phyloP scores from a whole-genome alignment of 2,888 invertebrate genomes.

The Adela reaumurella region DNA sequence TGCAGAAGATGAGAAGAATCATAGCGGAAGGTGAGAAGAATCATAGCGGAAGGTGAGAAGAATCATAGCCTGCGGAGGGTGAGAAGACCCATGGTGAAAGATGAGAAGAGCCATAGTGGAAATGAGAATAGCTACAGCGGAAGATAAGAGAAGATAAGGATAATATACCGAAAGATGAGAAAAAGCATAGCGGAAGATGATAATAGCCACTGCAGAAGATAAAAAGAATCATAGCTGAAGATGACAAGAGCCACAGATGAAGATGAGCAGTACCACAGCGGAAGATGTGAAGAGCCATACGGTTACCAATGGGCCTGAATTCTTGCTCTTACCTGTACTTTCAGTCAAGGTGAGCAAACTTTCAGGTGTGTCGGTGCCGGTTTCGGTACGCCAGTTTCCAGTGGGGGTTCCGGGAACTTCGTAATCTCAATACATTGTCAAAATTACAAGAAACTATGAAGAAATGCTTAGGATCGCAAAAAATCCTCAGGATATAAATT shows the following conservation, averaged over 20 bases:
- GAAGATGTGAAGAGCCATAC: constrained; percentile 21
- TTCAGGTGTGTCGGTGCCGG: constrained; percentile 77
- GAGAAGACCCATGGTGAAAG: no score
- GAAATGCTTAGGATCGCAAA: no score
- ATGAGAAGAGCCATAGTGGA: not conserved
- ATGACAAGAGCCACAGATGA: not conserved
- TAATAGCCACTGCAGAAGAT: no score
- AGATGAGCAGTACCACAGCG: no score
- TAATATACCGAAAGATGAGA: not conserved
- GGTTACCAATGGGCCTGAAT: constrained; percentile 75
- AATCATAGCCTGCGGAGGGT: not conserved
- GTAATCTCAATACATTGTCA: no score
- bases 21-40: not conserved
- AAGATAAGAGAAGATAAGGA: constrained; percentile 17
- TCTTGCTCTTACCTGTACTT: constrained; percentile 74
- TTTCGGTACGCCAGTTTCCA: constrained; percentile 22
- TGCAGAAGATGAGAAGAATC: not conserved
- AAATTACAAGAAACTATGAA: no score
- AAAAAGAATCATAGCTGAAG: not conserved
- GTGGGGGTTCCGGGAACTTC: no score
- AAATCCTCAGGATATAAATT: no score
- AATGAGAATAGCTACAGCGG: not conserved
- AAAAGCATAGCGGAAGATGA: not conserved
- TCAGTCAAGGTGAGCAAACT: constrained; percentile 77
- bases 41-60: not conserved